These are phyloP conservation scores for Polyodon spathula DNA, from an alignment of 2,113 vertebrate species.

Conservation along the genomic window DNA sequence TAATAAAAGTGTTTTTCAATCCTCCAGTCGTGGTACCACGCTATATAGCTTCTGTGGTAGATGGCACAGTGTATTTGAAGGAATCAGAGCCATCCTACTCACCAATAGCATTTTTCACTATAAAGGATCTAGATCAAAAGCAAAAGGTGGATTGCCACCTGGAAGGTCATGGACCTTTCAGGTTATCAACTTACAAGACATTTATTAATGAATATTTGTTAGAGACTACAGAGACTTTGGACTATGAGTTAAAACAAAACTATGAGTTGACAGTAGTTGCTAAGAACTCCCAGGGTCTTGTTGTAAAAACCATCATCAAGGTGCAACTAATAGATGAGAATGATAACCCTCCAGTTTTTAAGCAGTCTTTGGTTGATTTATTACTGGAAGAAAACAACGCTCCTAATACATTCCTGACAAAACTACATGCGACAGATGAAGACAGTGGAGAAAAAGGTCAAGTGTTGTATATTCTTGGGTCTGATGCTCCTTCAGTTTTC, in stretches of 20 bases:
- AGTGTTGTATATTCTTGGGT: slow-evolving; percentile 78
- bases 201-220: slow-evolving; percentile 83
- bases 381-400: slow-evolving; percentile 88
- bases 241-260: slow-evolving; percentile 73
- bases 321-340: slow-evolving; percentile 86
- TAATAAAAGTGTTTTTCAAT: slow-evolving; percentile 70
- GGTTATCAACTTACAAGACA: slow-evolving; percentile 72
- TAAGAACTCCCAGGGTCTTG: slow-evolving; percentile 59
- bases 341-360: slow-evolving; percentile 85
- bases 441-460: slow-evolving; percentile 50
- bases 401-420: slow-evolving; percentile 76
- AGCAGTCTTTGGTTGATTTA: slow-evolving; percentile 72
- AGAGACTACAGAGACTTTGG: slow-evolving; percentile 79
- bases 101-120: slow-evolving; percentile 88
- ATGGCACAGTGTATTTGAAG: slow-evolving; percentile 78
- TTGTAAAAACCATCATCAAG: slow-evolving; percentile 67
- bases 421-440: slow-evolving; percentile 77
- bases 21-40: slow-evolving; percentile 76
- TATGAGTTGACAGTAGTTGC: slow-evolving; percentile 80
- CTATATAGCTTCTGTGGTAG: slow-evolving; percentile 80
- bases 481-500: slow-evolving; percentile 80
- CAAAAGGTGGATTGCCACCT: slow-evolving; percentile 72
- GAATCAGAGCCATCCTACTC: slow-evolving; percentile 81
- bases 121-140: slow-evolving; percentile 73
- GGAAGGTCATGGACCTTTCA: slow-evolving; percentile 80